These are phyloP conservation scores for Strix occidentalis DNA, from an alignment of 2,797 vertebrate species.

Conservation along the genomic window DNA sequence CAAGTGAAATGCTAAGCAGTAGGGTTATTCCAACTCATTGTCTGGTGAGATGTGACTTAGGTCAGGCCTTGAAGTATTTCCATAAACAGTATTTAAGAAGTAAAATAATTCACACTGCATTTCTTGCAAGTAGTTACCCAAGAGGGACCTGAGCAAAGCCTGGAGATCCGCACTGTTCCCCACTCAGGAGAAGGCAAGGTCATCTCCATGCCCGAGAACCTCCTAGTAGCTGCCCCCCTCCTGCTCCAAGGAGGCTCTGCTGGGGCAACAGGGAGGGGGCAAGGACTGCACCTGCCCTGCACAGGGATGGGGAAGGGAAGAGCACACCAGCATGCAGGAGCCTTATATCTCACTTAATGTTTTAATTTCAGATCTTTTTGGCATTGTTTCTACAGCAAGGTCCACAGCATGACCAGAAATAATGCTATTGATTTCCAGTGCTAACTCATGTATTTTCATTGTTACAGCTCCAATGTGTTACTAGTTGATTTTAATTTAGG, in stretches of 20 bases:
- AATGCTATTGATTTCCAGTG: not conserved
- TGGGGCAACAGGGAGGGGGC: not conserved
- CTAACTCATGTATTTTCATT: not conserved
- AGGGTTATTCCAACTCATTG: not conserved
- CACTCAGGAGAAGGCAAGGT: not conserved
- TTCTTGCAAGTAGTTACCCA: not conserved
- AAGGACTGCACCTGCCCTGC: not conserved
- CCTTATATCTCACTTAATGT: not conserved
- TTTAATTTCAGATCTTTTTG: not conserved
- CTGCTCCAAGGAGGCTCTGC: not conserved
- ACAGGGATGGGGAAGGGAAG: not conserved
- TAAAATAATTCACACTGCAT: not conserved
- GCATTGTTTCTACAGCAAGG: not conserved
- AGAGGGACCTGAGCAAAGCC: not conserved
- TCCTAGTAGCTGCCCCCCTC: rapidly evolving
- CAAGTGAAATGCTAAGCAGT: rapidly evolving
- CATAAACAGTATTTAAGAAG: not conserved
- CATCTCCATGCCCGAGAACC: not conserved
- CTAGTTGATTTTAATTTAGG: not conserved
- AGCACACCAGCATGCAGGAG: not conserved
- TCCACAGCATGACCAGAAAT: not conserved
- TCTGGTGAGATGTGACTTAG: not conserved
- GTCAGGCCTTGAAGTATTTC: slow-evolving; percentile 1
- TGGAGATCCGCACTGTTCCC: not conserved
- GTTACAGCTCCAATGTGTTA: not conserved